phyloP scores from a whole-genome alignment of 2,888 invertebrate genomes.

The Margaritifera margaritifera region DNA sequence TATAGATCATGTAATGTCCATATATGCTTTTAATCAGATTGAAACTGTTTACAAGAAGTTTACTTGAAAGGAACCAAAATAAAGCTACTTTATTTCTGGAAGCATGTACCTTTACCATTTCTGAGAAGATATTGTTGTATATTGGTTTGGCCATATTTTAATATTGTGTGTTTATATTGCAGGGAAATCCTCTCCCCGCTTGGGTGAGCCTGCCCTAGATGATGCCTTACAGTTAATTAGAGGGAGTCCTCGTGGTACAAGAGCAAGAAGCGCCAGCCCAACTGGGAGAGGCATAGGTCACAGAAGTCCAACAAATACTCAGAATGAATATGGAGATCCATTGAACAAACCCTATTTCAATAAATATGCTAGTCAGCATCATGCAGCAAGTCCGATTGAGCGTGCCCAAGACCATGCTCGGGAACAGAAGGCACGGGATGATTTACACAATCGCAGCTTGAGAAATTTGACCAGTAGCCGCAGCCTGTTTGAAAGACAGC shows the following conservation, averaged over 20 bases:
- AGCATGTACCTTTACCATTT: too few relatives aligned
- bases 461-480: constrained; percentile 62
- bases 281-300: constrained; percentile 13
- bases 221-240: constrained; percentile 60
- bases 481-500: constrained; percentile 66
- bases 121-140: too few relatives aligned
- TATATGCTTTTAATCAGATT: too few relatives aligned
- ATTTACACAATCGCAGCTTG: constrained; percentile 59
- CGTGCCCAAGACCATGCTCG: constrained; percentile 17
- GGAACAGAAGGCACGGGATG: constrained; percentile 31
- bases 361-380: constrained; percentile 40
- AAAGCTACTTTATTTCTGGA: too few relatives aligned
- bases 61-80: too few relatives aligned
- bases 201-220: constrained; percentile 43
- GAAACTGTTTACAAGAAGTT: too few relatives aligned
- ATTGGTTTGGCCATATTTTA: too few relatives aligned
- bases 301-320: constrained; percentile 18
- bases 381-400: constrained; percentile 23
- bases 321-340: constrained; percentile 43
- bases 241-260: constrained; percentile 44
- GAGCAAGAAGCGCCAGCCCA: constrained; percentile 32
- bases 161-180: constrained; percentile 1
- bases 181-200: constrained; percentile 36
- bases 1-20: too few relatives aligned
- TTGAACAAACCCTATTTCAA: constrained; percentile 53